phyloP scores from a whole-genome alignment of 1,140 invertebrate genomes.

The Aphelenchoides besseyi region DNA sequence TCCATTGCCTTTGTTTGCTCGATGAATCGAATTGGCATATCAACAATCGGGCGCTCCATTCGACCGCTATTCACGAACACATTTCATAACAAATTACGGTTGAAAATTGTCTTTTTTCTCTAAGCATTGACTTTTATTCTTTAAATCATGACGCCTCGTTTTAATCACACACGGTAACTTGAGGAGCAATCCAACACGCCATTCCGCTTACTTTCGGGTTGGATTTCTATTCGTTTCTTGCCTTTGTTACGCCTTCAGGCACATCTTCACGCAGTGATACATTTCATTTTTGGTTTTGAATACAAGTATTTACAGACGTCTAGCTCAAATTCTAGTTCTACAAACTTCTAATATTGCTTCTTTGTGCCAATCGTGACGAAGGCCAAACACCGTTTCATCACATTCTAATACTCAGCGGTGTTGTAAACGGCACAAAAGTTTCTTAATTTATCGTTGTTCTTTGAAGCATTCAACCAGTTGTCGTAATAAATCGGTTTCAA shows the following conservation, averaged over 20 bases:
- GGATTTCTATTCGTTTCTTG: too few relatives aligned
- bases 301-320: background rate
- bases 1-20: too few relatives aligned
- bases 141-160: too few relatives aligned
- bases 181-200: too few relatives aligned
- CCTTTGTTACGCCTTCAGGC: too few relatives aligned
- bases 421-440: background rate
- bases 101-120: conserved; percentile 2
- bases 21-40: too few relatives aligned
- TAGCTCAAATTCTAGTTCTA: background rate
- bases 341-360: background rate
- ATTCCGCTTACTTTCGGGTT: too few relatives aligned
- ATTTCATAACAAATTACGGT: background rate
- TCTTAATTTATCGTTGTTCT: background rate
- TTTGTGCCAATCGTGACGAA: conserved; percentile 1
- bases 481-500: background rate
- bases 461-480: background rate
- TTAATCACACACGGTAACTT: too few relatives aligned
- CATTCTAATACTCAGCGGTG: background rate
- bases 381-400: background rate
- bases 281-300: too few relatives aligned
- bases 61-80: background rate
- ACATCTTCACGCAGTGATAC: too few relatives aligned
- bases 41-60: too few relatives aligned
- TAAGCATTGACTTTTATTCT: background rate